Conservation (phyloP, 2,888 invertebrate genomes). For the Amphipoea oculea region DNA sequence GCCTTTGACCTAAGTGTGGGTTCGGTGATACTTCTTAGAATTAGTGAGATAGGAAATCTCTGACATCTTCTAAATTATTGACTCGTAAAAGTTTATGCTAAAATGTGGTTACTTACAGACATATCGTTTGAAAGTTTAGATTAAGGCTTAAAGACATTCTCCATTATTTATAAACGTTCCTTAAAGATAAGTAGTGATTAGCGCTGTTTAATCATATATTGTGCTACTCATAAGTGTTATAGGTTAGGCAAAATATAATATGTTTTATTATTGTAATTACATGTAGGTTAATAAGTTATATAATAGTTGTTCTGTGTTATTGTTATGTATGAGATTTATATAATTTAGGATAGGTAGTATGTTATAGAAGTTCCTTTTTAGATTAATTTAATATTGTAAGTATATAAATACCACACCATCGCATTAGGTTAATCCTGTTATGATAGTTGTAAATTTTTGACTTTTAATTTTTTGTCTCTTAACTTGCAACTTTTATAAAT, state of each 20-base stretch:
- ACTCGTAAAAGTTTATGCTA: background rate
- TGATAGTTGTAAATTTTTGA: no score
- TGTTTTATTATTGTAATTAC: no score
- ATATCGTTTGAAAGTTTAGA: background rate
- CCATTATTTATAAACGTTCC: background rate
- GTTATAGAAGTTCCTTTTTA: no score
- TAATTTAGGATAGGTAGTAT: no score
- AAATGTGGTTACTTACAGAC: conserved; percentile 2
- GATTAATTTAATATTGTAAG: no score
- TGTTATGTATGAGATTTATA: no score
- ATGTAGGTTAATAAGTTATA: no score
- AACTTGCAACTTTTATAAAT: background rate
- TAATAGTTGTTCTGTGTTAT: no score
- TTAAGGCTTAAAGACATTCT: background rate
- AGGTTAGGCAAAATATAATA: no score
- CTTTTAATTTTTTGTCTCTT: background rate
- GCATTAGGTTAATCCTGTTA: no score
- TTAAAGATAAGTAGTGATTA: background rate
- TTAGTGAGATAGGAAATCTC: conserved; percentile 4
- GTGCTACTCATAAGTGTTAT: no score
- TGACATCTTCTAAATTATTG: conserved; percentile 2
- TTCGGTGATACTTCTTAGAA: conserved; percentile 23
- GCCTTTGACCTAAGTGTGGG: conserved; percentile 27
- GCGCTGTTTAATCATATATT: background rate
- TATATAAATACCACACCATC: no score